Conservation (phyloP, 2,888 invertebrate genomes). For the Euphydryas editha region DNA sequence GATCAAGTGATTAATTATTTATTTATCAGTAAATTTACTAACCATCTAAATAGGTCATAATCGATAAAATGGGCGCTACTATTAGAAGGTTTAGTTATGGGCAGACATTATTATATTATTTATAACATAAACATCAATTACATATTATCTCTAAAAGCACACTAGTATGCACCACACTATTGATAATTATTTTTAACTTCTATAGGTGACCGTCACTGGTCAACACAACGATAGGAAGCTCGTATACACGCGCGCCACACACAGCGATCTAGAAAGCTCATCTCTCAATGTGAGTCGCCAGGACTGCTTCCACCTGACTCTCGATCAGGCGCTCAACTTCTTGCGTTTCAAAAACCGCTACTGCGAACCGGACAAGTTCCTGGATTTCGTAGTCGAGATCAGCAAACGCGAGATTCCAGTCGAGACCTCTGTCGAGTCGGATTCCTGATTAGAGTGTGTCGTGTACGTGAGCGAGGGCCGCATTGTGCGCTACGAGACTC, state of each 20-base stretch:
- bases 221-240: constrained; percentile 62
- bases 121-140: too few species aligned
- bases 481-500: constrained; percentile 41
- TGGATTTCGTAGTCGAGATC: constrained; percentile 52
- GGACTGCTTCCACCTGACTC: constrained; percentile 73
- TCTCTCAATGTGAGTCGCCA: constrained; percentile 62
- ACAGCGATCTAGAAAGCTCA: constrained; percentile 72
- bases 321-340: constrained; percentile 72
- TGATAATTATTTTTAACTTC: not conserved
- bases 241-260: constrained; percentile 64
- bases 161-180: too few species aligned
- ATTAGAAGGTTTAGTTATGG: too few species aligned
- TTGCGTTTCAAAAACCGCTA: constrained; percentile 63
- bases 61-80: too few species aligned
- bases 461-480: constrained; percentile 47
- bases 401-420: constrained; percentile 31
- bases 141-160: too few species aligned
- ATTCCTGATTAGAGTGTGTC: constrained; percentile 45
- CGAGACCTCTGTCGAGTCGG: constrained; percentile 32
- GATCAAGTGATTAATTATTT: too few species aligned
- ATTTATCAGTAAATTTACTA: too few species aligned
- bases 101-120: too few species aligned
- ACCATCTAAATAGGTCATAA: too few species aligned
- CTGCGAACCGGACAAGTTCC: constrained; percentile 62
- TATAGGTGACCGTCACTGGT: constrained; percentile 64